Base-by-base conservation (phyloP, 1,140 invertebrate genomes). In the Heliconius hewitsoni region DNA sequence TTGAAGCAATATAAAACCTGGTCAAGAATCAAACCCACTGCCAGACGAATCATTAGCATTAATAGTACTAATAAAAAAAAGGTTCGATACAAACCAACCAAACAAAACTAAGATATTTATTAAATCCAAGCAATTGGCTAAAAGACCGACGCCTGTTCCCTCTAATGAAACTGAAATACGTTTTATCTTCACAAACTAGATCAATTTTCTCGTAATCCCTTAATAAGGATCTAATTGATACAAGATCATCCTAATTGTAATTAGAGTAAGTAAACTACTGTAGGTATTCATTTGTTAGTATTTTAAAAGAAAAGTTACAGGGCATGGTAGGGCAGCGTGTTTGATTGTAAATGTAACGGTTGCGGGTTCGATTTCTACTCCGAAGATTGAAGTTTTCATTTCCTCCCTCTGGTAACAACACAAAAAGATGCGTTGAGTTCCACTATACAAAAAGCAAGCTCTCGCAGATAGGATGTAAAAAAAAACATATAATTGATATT, bases 181-280 rank as follows among this genome's bases (percentile, higher is more conserved):
- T 73, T 76, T 73, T 66, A 60, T 73, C 71, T 57, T 52, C 66
- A 76, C 79, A 27, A 52, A 52, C 73, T 27, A 57, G 75, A 80
- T 80, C 74, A 39, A 80, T 80, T 80, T 80, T 70, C 79, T 76
- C 39, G 37, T 74, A 80, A 80, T 80, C 79, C 73, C 79, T 60
- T 80, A 80, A 80, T 80, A 76, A 80, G 79, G 74, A 71, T 76
- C 71, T 76, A 80, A 80, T 80, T 80, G 74, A 76, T 80, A 80
- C 74, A 76, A 66, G 74, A 76, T 80, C 75, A 80, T 74, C 71
- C 55, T 76, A 76, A 73, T 77, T 80, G 71, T 80, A 76, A 76
- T 80, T 55, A 50, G 30, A 55, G 30, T 73, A 8, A 46, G 42
- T 1, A 46, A 55, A 76, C 71, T 76, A 80, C 60, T 80, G 66